Percentiles rank a stretch among this genome's conserved stretches.
These are phyloP conservation scores for Tychaedon coryphoeus DNA, from an alignment of 2,113 vertebrate genomes.

Conservation along the genomic window DNA sequence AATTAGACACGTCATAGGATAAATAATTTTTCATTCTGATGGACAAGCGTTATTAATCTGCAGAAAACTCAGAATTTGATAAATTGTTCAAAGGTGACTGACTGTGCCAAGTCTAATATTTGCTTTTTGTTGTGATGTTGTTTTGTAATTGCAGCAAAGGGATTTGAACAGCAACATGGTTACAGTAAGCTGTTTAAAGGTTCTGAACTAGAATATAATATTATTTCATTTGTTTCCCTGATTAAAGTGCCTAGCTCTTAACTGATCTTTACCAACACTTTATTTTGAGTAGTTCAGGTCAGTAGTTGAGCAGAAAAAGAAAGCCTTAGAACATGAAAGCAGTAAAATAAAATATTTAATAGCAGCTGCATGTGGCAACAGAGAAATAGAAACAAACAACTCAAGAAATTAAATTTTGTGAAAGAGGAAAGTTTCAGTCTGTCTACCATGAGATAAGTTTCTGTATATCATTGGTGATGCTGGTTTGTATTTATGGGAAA, in stretches of 20 bases:
- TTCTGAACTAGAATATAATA: neutral
- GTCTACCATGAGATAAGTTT: neutral
- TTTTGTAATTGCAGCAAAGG: neutral
- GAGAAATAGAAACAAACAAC: neutral
- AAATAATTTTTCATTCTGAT: constrained; percentile 28
- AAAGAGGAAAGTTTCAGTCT: neutral
- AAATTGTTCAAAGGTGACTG: neutral
- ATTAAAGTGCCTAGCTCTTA: neutral
- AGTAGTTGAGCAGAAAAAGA: neutral
- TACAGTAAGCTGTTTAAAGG: neutral
- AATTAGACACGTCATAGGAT: constrained; percentile 44
- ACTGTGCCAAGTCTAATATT: neutral
- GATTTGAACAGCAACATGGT: neutral
- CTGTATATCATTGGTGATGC: neutral
- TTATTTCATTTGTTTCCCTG: neutral
- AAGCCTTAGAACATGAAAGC: neutral
- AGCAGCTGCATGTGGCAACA: neutral
- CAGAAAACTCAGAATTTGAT: constrained; percentile 11
- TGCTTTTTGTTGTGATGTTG: neutral
- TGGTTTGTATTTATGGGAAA: neutral
- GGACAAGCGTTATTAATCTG: neutral
- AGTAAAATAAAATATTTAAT: neutral
- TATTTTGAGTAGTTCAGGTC: neutral
- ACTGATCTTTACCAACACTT: neutral
- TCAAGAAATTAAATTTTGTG: neutral